phyloP scores from a whole-genome alignment of 2,888 invertebrate genomes.

The Blera fallax region DNA sequence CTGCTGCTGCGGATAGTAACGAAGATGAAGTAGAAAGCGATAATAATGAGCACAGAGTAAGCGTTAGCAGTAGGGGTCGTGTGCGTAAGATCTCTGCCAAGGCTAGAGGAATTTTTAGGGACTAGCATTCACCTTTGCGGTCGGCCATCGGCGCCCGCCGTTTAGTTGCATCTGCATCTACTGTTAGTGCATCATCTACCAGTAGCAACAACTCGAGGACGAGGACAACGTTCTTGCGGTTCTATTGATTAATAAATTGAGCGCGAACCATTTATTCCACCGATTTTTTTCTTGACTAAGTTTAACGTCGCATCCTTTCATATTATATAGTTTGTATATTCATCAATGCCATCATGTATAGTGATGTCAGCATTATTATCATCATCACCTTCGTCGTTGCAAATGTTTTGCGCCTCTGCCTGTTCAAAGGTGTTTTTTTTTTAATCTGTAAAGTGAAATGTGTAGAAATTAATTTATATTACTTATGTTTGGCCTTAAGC shows the following conservation, averaged over 20 bases:
- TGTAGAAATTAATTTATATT: conserved; percentile 43
- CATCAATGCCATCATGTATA: conserved; percentile 40
- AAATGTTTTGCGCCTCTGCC: neutral
- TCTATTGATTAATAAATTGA: conserved; percentile 49
- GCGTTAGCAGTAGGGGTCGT: conserved; percentile 91
- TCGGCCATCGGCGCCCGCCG: conserved; percentile 48
- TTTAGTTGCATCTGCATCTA: conserved; percentile 41
- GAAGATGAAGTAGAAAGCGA: conserved; percentile 75
- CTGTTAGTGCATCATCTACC: conserved; percentile 30
- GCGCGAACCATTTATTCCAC: conserved; percentile 64
- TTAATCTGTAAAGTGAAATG: conserved; percentile 26
- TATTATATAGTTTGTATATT: conserved; percentile 32
- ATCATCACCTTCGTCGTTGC: conserved; percentile 27
- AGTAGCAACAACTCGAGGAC: conserved; percentile 32
- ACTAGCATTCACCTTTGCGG: conserved; percentile 75
- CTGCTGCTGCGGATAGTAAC: conserved; percentile 35
- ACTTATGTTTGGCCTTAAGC: conserved; percentile 47
- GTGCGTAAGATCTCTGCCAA: conserved; percentile 91
- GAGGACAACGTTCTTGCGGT: conserved; percentile 57
- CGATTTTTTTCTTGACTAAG: conserved; percentile 54
- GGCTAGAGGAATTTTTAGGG: conserved; percentile 86
- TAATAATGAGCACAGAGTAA: conserved; percentile 80
- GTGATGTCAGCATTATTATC: conserved; percentile 20
- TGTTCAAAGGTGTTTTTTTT: conserved; percentile 25
- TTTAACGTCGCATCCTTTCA: conserved; percentile 42